Evolutionary conservation across 2,113 vertebrate genomes (phyloP).

Genomic region (Phoxinus phoxinus): DNA sequence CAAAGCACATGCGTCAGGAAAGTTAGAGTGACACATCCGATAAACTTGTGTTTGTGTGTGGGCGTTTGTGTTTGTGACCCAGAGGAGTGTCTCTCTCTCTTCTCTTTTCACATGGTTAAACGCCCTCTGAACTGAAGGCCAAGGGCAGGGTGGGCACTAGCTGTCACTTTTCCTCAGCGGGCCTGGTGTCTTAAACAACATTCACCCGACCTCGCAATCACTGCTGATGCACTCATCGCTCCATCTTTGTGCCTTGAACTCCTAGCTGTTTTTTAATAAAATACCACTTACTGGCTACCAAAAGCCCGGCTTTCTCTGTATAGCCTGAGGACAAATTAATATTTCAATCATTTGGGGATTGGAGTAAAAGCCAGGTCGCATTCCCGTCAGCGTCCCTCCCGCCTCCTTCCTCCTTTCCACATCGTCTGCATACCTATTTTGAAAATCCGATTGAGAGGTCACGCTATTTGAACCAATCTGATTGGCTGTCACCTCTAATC

Average conservation of each 20-base stretch:
- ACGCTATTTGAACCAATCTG: slow-evolving; percentile 79
- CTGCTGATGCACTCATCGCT: slow-evolving; percentile 60
- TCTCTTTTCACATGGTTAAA: slow-evolving; percentile 41
- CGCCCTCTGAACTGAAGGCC: slow-evolving; percentile 66
- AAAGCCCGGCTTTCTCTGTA: slow-evolving; percentile 79
- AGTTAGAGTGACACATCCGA: slow-evolving; percentile 4
- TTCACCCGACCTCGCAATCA: slow-evolving; percentile 62
- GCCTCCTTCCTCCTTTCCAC: slow-evolving; percentile 57
- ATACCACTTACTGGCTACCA: slow-evolving; percentile 85
- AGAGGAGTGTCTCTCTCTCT: background rate
- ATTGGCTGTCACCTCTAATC: slow-evolving; percentile 88
- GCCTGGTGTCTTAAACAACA: slow-evolving; percentile 45
- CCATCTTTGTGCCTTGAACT: slow-evolving; percentile 52
- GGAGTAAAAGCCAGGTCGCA: slow-evolving; percentile 74
- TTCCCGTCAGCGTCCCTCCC: slow-evolving; percentile 80
- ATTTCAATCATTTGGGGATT: slow-evolving; percentile 92
- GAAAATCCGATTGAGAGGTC: slow-evolving; percentile 76
- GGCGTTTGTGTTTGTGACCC: slow-evolving; percentile 13
- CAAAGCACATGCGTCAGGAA: background rate
- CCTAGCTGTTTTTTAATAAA: slow-evolving; percentile 77
- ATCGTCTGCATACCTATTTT: slow-evolving; percentile 70
- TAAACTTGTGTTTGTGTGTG: background rate
- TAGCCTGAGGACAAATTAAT: slow-evolving; percentile 92
- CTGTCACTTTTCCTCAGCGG: slow-evolving; percentile 75
- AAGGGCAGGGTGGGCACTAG: slow-evolving; percentile 75